phyloP scores from a whole-genome alignment of 2,888 invertebrate genomes.

The Tineola bisselliella region DNA sequence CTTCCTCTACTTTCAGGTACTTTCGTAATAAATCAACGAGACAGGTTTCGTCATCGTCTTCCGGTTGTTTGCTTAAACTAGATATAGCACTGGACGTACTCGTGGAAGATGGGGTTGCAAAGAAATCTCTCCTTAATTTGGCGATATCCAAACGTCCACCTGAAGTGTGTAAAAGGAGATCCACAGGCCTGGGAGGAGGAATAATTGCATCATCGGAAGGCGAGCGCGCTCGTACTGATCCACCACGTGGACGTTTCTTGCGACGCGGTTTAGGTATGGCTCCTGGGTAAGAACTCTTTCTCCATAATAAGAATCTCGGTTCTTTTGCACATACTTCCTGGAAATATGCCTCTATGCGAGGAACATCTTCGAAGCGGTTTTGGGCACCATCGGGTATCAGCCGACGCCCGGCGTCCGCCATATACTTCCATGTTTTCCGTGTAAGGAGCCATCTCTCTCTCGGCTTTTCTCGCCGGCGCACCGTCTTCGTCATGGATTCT shows the following conservation, averaged over 20 bases:
- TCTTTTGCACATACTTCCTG: conserved; percentile 83
- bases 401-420: conserved; percentile 90
- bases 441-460: conserved; percentile 89
- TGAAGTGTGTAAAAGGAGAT: conserved; percentile 55
- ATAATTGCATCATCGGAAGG: conserved; percentile 72
- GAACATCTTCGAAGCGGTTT: conserved; percentile 79
- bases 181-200: conserved; percentile 50
- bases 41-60: conserved; percentile 61
- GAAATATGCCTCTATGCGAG: conserved; percentile 84
- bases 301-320: conserved; percentile 81
- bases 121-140: conserved; percentile 74
- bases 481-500: conserved; percentile 67
- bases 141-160: conserved; percentile 75
- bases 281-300: conserved; percentile 84
- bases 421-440: conserved; percentile 90
- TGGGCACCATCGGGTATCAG: conserved; percentile 83
- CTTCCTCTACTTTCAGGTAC: conserved; percentile 71
- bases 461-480: conserved; percentile 66
- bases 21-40: conserved; percentile 73
- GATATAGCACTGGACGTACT: conserved; percentile 23
- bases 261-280: conserved; percentile 70
- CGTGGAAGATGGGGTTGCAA: conserved; percentile 54
- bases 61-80: conserved; percentile 13
- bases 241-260: conserved; percentile 69
- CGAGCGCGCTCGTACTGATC: conserved; percentile 73